Evolutionary conservation across 2,113 vertebrate genomes (phyloP).

Genomic region (Prochilodus magdalenae): DNA sequence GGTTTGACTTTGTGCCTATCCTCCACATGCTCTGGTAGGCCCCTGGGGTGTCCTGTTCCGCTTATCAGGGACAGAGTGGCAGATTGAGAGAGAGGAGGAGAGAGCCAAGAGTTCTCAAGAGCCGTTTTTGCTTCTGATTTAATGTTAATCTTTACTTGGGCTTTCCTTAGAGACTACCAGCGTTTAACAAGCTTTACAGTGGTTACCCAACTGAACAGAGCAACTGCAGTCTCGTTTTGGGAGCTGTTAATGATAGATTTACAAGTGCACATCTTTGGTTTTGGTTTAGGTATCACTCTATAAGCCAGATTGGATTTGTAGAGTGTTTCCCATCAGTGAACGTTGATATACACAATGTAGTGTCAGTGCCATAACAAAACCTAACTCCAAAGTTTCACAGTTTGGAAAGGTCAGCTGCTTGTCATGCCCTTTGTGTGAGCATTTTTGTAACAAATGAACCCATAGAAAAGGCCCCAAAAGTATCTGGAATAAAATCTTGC

Average conservation of each 20-base stretch:
- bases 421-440: too few species aligned
- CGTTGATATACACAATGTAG: too few species aligned
- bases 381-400: too few species aligned
- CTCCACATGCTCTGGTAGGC: conserved; percentile 17
- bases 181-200: conserved; percentile 32
- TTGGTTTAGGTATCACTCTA: background rate
- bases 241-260: background rate
- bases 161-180: conserved; percentile 21
- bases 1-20: conserved; percentile 12
- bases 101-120: conserved; percentile 44
- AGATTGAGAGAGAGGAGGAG: conserved; percentile 48
- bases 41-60: conserved; percentile 26
- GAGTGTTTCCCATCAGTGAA: too few species aligned
- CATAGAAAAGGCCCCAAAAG: too few species aligned
- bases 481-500: too few species aligned
- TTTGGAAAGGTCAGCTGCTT: too few species aligned
- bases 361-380: too few species aligned
- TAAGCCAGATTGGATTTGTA: background rate
- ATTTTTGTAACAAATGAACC: too few species aligned
- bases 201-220: conserved; percentile 42
- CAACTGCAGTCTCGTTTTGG: conserved; percentile 28
- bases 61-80: conserved; percentile 36
- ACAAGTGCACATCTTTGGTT: background rate
- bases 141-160: conserved; percentile 55
- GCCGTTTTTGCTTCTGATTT: conserved; percentile 56